Evolutionary conservation across 1,140 invertebrate species (phyloP).

Genomic region (Colletes latitarsis): DNA sequence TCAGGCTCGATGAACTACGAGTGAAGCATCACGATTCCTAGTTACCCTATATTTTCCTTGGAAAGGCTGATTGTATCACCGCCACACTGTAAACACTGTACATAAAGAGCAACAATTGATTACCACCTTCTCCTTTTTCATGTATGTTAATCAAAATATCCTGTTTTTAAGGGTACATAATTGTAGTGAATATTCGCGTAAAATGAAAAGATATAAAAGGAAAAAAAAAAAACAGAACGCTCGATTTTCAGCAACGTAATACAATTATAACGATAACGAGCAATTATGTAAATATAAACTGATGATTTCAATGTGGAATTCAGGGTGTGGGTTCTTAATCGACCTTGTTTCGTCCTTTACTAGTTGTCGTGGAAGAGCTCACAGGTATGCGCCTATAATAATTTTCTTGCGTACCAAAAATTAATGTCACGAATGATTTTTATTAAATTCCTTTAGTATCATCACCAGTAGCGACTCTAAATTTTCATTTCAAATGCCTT

Average conservation of each 20-base stretch:
- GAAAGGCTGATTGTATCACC: slow-evolving; percentile 48
- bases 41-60: slow-evolving; percentile 26
- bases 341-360: slow-evolving; percentile 71
- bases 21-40: slow-evolving; percentile 3
- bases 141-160: slow-evolving; percentile 59
- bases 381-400: slow-evolving; percentile 79
- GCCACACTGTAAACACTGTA: slow-evolving; percentile 63
- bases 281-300: slow-evolving; percentile 79
- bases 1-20: slow-evolving; percentile 27
- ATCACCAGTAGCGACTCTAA: background rate
- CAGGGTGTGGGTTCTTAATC: slow-evolving; percentile 73
- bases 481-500: background rate
- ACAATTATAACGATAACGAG: slow-evolving; percentile 51
- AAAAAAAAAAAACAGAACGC: background rate
- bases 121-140: slow-evolving; percentile 44
- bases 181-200: slow-evolving; percentile 38
- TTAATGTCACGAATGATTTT: background rate
- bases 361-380: slow-evolving; percentile 84
- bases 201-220: background rate
- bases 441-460: background rate
- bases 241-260: slow-evolving; percentile 49
- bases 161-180: slow-evolving; percentile 38
- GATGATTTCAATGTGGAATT: slow-evolving; percentile 78
- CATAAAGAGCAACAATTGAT: slow-evolving; percentile 49
- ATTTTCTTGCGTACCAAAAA: slow-evolving; percentile 20